Conservation (phyloP, 2,797 vertebrate genomes). For the Takifugu ocellatus region DNA sequence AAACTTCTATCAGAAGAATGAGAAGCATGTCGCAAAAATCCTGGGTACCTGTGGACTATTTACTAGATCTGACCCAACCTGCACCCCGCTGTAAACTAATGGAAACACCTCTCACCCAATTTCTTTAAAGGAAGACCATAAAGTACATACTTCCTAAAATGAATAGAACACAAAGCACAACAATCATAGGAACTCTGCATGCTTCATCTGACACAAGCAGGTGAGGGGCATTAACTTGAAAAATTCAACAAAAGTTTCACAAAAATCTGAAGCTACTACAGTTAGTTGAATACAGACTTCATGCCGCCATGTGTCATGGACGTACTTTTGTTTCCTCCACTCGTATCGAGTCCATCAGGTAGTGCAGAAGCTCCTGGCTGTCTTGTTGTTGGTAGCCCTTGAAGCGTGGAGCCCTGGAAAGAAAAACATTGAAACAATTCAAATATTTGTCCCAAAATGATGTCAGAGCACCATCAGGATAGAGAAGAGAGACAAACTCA, state of each 20-base stretch:
- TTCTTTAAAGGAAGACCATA: too few relatives aligned
- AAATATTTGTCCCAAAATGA: not conserved
- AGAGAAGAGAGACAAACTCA: not conserved
- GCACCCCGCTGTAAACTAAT: too few relatives aligned
- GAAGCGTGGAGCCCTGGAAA: conserved; percentile 88
- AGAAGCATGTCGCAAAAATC: not conserved
- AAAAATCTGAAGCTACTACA: not conserved
- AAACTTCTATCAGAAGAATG: not conserved
- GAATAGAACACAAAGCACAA: too few relatives aligned
- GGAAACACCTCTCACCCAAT: too few relatives aligned
- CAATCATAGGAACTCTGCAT: too few relatives aligned
- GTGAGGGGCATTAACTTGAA: too few relatives aligned
- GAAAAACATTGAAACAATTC: not conserved
- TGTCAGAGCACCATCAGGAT: not conserved
- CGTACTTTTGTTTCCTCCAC: conserved; percentile 96
- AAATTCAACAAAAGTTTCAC: not conserved
- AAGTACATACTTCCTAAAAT: too few relatives aligned
- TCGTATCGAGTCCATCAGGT: conserved; percentile 90
- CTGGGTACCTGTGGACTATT: not conserved
- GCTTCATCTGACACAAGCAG: not conserved
- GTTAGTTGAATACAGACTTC: not conserved
- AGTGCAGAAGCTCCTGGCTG: conserved; percentile 96
- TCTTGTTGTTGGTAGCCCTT: conserved; percentile 98
- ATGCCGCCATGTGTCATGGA: not conserved
- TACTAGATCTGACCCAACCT: too few relatives aligned